These are phyloP conservation scores for Sorex maritimensis DNA, from an alignment of 2,797 vertebrate species.

Conservation along the genomic window DNA sequence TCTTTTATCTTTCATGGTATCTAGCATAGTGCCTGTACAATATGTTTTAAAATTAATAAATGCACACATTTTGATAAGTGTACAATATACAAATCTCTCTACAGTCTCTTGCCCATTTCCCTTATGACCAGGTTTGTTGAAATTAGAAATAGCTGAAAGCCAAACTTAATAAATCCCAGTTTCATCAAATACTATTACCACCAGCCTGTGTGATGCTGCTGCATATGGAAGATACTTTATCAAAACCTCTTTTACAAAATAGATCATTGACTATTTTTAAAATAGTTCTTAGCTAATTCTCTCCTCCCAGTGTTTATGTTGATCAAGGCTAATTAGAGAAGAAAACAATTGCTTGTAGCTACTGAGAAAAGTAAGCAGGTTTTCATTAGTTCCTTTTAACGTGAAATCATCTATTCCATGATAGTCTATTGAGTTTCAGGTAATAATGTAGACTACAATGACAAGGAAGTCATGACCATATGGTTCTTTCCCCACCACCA, in stretches of 20 bases:
- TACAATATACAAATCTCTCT: constrained; percentile 38
- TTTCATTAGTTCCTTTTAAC: constrained; percentile 66
- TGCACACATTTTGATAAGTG: constrained; percentile 51
- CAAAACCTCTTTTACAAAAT: constrained; percentile 40
- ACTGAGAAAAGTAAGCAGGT: constrained; percentile 55
- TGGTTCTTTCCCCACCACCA: neutral
- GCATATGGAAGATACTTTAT: constrained; percentile 38
- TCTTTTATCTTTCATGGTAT: constrained; percentile 42
- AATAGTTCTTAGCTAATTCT: constrained; percentile 18
- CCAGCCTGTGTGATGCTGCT: constrained; percentile 16
- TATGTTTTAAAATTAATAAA: constrained; percentile 71
- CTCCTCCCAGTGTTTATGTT: constrained; percentile 12
- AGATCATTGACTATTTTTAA: constrained; percentile 46
- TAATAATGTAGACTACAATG: constrained; percentile 43
- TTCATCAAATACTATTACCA: constrained; percentile 45
- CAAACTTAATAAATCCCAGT: constrained; percentile 29
- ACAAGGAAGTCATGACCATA: constrained; percentile 13
- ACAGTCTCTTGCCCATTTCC: neutral
- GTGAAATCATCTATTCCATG: constrained; percentile 55
- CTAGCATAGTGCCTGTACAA: constrained; percentile 25
- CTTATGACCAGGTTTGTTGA: constrained; percentile 61
- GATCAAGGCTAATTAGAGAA: constrained; percentile 57
- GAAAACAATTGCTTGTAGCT: constrained; percentile 54
- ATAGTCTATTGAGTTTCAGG: constrained; percentile 46
- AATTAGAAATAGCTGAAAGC: constrained; percentile 52